Percentiles rank a stretch among this genome's conserved stretches.
Conservation (phyloP, 1,140 invertebrate genomes). For the Chironomus tepperi region DNA sequence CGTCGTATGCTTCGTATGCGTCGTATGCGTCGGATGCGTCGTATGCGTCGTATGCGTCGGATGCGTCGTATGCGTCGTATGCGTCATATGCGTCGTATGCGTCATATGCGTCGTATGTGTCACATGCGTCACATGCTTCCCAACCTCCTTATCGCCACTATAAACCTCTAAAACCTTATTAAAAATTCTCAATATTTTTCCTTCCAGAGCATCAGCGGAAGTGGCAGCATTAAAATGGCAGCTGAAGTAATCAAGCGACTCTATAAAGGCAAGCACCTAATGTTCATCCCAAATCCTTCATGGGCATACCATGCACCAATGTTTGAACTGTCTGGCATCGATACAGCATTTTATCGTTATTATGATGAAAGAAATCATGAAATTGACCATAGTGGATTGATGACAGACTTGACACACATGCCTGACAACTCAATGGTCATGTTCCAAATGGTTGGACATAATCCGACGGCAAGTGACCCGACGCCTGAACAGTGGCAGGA, state of each 20-base stretch:
- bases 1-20: too few relatives aligned
- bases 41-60: too few relatives aligned
- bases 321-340: not conserved
- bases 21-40: too few relatives aligned
- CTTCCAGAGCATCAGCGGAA: not conserved
- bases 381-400: not conserved
- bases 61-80: too few relatives aligned
- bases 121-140: too few relatives aligned
- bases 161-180: too few relatives aligned
- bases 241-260: not conserved
- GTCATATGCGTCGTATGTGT: too few relatives aligned
- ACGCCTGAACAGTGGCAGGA: conserved; percentile 86
- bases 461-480: conserved; percentile 96
- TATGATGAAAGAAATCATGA: not conserved
- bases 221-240: conserved; percentile 6
- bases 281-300: not conserved
- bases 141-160: too few relatives aligned
- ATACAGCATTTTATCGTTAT: not conserved
- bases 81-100: too few relatives aligned
- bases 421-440: conserved; percentile 89
- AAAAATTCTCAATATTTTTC: too few relatives aligned
- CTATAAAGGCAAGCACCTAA: not conserved
- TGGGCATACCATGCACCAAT: not conserved
- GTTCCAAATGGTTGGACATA: conserved; percentile 97
- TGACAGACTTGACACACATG: conserved; percentile 54